phyloP scores from a whole-genome alignment of 35 echinoderm and acorn worm genomes.

The Holothuria glaberrima region DNA sequence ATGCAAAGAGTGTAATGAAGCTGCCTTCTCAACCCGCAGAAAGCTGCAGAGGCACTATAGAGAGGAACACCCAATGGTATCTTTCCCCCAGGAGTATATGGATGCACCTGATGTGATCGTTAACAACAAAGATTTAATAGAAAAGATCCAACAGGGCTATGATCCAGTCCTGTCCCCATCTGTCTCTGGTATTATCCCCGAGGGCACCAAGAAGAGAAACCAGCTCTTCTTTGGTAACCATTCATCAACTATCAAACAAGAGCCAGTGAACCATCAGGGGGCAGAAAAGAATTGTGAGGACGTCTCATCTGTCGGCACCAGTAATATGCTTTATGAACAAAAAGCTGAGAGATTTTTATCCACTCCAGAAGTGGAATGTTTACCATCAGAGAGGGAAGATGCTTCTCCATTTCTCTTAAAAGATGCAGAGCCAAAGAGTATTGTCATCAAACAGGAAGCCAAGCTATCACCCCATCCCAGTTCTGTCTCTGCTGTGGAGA shows the following conservation, averaged over 20 bases:
- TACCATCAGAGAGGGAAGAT: neutral
- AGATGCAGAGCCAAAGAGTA: neutral
- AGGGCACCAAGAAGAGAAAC: conserved; percentile 55
- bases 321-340: neutral
- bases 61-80: conserved; percentile 63
- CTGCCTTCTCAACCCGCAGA: conserved; percentile 73
- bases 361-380: neutral
- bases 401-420: neutral
- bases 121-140: conserved; percentile 55
- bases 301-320: neutral
- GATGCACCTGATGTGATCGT: conserved; percentile 69
- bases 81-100: conserved; percentile 77
- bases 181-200: conserved; percentile 21
- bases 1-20: conserved; percentile 75
- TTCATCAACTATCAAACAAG: neutral
- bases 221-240: conserved; percentile 44
- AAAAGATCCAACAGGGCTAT: conserved; percentile 51
- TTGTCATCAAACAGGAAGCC: no score
- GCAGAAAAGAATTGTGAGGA: neutral
- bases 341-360: neutral
- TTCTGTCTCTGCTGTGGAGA: neutral
- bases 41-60: conserved; percentile 86
- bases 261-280: neutral
- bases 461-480: neutral
- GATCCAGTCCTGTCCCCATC: conserved; percentile 49